These are phyloP conservation scores for Myripristis jacobus DNA, from an alignment of 2,797 vertebrate species.

Conservation along the genomic window DNA sequence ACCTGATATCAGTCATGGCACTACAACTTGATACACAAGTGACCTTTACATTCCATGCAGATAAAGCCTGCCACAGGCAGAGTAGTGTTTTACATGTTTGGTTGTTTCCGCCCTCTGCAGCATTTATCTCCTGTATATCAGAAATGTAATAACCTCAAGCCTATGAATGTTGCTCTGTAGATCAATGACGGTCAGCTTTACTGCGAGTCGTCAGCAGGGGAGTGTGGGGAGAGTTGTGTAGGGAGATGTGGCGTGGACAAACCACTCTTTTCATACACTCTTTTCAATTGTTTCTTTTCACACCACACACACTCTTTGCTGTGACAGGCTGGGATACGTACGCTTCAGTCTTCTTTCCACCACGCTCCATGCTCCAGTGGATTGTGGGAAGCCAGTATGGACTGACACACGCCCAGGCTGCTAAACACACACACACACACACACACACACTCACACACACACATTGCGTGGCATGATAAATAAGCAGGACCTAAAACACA, in stretches of 20 bases:
- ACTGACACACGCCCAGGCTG: constrained; percentile 3
- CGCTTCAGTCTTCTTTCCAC: constrained; percentile 7
- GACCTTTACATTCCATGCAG: not conserved
- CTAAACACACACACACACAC: not conserved
- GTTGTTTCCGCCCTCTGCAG: not conserved
- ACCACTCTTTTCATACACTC: constrained; percentile 45
- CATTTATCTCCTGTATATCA: not conserved
- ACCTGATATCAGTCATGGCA: constrained; percentile 23
- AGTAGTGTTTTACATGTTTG: not conserved
- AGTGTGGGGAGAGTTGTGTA: constrained; percentile 12
- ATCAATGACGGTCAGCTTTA: not conserved
- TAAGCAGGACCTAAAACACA: not conserved
- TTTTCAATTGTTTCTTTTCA: constrained; percentile 6
- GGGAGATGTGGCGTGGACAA: constrained; percentile 54
- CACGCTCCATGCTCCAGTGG: constrained; percentile 2
- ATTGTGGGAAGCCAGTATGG: constrained; percentile 12
- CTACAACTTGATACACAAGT: not conserved
- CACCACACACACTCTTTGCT: constrained; percentile 27
- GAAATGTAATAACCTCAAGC: not conserved
- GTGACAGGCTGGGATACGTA: constrained; percentile 30
- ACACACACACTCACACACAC: constrained; percentile 2
- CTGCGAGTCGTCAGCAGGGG: not conserved
- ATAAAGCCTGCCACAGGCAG: not conserved
- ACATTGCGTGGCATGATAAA: not conserved
- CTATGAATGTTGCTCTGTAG: not conserved